Base-by-base conservation (phyloP, 2,888 invertebrate species). In the Thecophora atra region DNA sequence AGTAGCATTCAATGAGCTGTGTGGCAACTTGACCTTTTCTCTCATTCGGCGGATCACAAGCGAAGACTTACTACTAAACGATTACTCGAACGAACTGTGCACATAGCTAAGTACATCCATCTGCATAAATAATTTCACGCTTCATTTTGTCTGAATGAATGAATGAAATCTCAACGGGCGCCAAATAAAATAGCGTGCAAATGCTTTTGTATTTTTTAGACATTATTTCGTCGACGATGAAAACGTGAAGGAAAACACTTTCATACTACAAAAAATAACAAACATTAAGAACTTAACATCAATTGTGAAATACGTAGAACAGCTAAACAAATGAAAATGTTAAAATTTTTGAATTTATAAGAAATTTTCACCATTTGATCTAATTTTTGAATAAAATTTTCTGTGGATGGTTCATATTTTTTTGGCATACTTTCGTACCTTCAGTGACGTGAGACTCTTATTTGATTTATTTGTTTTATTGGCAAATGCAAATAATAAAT, bases 171-270 rank as follows among this genome's bases (percentile, higher is more conserved):
- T 28, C 26, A 19, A 52, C 66, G 30, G 21, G 30, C 54, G 66
- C 37, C 54, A 67, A 67, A 52, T 52, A 28, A 67, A 67, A 67
- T 67, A 54, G 66, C 66, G 66, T 54, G 30, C 21, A 67, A 44
- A 44, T 63, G 63, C 21, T 63, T n/a, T 60, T 63, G 19, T 11
- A 11, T 11, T 37, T 37, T 37, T 37, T 37, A 37, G 37, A 37
- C 13, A 47, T 17, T 47, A 17, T 47, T 47, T 47, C 47, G 11
- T 37, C 54, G 21, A 21, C 26, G 24, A 13, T 21, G 15, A 24
- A 58, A 58, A 58, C 58, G 15, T 58, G 15, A 26, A 58, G 21
- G 11, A 37, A 11, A 37, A 37, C 37, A 58, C 26, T 11, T 13
- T 58, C 8, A 47, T 58, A 1, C 56, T 21, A 56, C 1, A 17